phyloP scores from a whole-genome alignment of 2,797 vertebrate genomes.

The Cirrhinus mrigala region DNA sequence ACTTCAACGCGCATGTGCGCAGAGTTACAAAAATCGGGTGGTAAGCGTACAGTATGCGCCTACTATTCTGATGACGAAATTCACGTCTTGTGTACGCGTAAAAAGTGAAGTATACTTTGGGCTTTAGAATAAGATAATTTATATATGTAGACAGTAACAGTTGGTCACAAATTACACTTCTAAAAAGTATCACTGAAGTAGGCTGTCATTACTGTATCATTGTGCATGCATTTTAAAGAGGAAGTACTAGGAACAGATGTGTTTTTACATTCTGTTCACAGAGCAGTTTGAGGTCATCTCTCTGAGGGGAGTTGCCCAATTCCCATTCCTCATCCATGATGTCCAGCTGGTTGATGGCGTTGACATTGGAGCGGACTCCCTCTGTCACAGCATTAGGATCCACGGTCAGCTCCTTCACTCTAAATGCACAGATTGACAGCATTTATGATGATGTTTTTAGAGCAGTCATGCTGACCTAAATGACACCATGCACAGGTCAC shows the following conservation, averaged over 20 bases:
- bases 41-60: too few species aligned
- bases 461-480: slow-evolving; percentile 48
- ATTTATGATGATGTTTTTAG: not conserved
- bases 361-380: slow-evolving; percentile 85
- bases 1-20: too few species aligned
- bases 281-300: slow-evolving; percentile 97
- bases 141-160: not conserved
- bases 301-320: slow-evolving; percentile 93
- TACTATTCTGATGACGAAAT: too few species aligned
- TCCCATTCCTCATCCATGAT: slow-evolving; percentile 93
- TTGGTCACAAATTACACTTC: not conserved
- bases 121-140: not conserved
- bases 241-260: not conserved
- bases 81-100: too few species aligned
- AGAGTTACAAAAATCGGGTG: too few species aligned
- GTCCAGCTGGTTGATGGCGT: slow-evolving; percentile 88
- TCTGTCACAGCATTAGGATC: slow-evolving; percentile 88
- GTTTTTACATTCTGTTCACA: slow-evolving; percentile 97
- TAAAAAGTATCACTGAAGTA: not conserved
- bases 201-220: not conserved
- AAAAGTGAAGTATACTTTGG: too few species aligned
- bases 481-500: slow-evolving; percentile 64
- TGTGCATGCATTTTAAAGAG: not conserved
- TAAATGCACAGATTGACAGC: slow-evolving; percentile 65
- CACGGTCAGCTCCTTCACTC: slow-evolving; percentile 95